Conservation (phyloP, 1,140 invertebrate genomes). For the Macrostomum lignano region DNA sequence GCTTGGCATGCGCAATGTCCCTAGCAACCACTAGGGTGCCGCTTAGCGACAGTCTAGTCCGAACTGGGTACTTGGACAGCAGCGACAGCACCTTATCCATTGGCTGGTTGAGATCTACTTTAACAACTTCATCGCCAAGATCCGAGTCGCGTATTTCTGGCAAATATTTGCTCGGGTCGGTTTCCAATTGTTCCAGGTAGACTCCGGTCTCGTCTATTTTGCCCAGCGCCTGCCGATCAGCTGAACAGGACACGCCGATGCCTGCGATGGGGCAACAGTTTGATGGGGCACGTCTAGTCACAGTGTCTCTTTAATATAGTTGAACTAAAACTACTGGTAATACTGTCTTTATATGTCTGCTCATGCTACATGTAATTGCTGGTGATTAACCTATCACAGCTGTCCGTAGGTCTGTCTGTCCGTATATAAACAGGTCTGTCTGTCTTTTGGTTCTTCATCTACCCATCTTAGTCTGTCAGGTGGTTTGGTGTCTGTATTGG, state of each 20-base stretch:
- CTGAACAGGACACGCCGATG: conserved; percentile 27
- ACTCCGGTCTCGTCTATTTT: conserved; percentile 24
- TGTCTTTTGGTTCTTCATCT: no score
- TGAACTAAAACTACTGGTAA: no score
- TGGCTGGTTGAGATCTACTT: conserved; percentile 21
- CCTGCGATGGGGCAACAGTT: no score
- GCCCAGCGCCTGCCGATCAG: conserved; percentile 25
- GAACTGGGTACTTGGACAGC: conserved; percentile 18
- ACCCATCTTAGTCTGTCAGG: no score
- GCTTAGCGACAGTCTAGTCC: conserved; percentile 19
- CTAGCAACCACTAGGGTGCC: conserved; percentile 26
- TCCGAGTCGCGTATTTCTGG: conserved; percentile 18
- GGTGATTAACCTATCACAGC: no score
- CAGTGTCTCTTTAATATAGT: no score
- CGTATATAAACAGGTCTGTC: no score
- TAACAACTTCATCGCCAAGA: conserved; percentile 19
- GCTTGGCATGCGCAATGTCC: conserved; percentile 27
- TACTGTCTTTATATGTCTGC: no score
- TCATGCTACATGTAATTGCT: no score
- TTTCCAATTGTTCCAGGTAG: conserved; percentile 26
- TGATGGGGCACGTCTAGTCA: no score
- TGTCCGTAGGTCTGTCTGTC: no score
- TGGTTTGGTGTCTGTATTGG: no score
- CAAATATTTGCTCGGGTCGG: conserved; percentile 23
- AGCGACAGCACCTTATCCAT: conserved; percentile 17